Evolutionary conservation across 1,140 invertebrate species (phyloP), one percentile per base, ranked within the genome.

Genomic region (Diorhabda elongata): DNA sequence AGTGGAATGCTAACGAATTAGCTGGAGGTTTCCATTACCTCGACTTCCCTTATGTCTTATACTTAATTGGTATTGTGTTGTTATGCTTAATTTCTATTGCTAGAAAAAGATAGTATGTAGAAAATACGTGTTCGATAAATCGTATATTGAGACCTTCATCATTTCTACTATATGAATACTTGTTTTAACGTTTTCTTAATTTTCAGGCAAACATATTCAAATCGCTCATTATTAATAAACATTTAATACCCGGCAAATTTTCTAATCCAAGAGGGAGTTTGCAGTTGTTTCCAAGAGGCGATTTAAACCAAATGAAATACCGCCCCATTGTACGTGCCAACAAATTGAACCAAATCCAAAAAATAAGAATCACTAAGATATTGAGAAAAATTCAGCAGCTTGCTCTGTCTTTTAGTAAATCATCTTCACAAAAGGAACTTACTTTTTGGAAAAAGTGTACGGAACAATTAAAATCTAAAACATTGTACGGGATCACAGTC

Each of bases 251-350:
- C 47, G 58, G 56, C 26, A 8, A 63, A 8, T 8, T n/a, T 42
- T 8, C 11, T 3, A 42, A 5, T 58, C 8, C 69, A 6, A 45
- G 65, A 59, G 69, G 69, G n/a, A 5, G 8, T 3, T 67, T 70
- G 61, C 67, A 11, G 52, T 26, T 70, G 41, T 64, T 70, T 11
- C 69, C 69, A 4, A 70, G 67, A 67, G 43, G 41, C 4, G 60
- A 58, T 42, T 44, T n/a, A 60, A 57, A 65, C 9, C 45, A 44
- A 8, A 8, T 65, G 8, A 57, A 67, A 5, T 70, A 63, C 11
- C 11, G 69, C 8, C 58, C 69, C 7, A 44, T 70, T 5, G 47
- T 70, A 6, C 47, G 42, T n/a, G 42, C 62, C 9, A 66, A 44
- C 47, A 59, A 43, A 67, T 47, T 60, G n/a, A 47, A 58, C 11